phyloP scores from a whole-genome alignment of 1,140 invertebrate species.

The Wasmannia auropunctata region DNA sequence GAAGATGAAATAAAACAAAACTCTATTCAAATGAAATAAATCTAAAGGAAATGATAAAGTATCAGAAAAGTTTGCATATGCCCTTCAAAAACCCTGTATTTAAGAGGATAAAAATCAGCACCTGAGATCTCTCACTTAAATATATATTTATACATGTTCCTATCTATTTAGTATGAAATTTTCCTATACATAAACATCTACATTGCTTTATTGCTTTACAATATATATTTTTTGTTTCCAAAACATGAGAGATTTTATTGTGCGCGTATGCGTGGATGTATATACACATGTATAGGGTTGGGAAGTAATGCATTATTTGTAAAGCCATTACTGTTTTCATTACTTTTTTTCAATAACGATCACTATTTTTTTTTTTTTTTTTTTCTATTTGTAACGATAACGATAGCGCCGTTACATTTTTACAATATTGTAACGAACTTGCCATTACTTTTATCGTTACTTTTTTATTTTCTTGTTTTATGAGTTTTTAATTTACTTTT shows the following conservation, averaged over 20 bases:
- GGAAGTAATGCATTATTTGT: no score
- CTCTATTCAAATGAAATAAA: conserved; percentile 78
- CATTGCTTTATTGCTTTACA: background rate
- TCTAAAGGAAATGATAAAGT: conserved; percentile 65
- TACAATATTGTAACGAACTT: no score
- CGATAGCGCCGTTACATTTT: no score
- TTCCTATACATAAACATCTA: background rate
- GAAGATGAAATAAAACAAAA: conserved; percentile 30
- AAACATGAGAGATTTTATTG: background rate
- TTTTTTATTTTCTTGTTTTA: no score
- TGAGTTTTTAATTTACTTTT: no score
- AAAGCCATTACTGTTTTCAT: no score
- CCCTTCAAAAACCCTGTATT: conserved; percentile 63
- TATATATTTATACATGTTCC: conserved; percentile 59
- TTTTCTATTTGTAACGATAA: no score
- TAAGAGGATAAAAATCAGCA: conserved; percentile 32
- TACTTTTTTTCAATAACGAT: no score
- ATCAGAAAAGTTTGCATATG: conserved; percentile 62
- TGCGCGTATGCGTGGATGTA: background rate
- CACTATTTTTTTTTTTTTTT: no score
- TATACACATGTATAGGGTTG: background rate
- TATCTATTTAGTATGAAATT: conserved; percentile 44
- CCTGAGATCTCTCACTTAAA: conserved; percentile 10
- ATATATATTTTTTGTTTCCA: background rate
- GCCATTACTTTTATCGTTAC: no score